Evolutionary conservation across 2,113 vertebrate genomes (phyloP), one percentile per base, ranked within the genome.

Genomic region (Maccullochella peelii): DNA sequence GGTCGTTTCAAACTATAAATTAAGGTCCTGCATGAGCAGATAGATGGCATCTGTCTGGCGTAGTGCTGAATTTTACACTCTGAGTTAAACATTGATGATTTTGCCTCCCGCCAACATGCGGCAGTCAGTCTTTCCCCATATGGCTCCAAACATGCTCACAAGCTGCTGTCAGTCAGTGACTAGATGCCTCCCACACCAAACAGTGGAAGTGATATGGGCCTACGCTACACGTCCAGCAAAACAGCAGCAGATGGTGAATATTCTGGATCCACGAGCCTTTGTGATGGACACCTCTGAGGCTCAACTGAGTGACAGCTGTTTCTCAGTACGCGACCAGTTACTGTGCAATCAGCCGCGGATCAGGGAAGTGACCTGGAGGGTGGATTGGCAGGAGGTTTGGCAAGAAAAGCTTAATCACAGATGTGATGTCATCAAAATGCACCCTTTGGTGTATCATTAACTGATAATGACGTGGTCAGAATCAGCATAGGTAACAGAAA

Each of bases 111-210:
- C 77, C 79, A 78, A 71, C 87, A 83, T 89, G 88, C 68, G 50
- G 73, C 70, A 65, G 63, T 86, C 88, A 91, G 54, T 86, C 77
- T 86, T 86, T 85, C 79, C 73, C 86, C 93, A 92, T 94, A 94
- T 93, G 92, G 90, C 86, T 88, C 79, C 1, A 57, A 90, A 91
- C 90, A 87, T 88, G 90, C 77, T 88, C 79, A 70, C 91, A 89
- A 92, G 91, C 91, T 92, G 90, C 92, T 88, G 89, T 91, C 88
- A 87, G 89, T 88, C 88, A 90, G 89, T 85, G 82, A 84, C 59
- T 71, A 50, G 83, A 73, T 84, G 23, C 91, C 90, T 88, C 92
- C 91, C 36, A 91, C 91, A 91, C 91, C 79, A 78, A 86, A 75
- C 86, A 61, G 57, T 61, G 87, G 81, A 91, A 84, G 84, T 82